Conservation (phyloP, 2,113 vertebrate genomes). For the Serranochromis macrocephalus region DNA sequence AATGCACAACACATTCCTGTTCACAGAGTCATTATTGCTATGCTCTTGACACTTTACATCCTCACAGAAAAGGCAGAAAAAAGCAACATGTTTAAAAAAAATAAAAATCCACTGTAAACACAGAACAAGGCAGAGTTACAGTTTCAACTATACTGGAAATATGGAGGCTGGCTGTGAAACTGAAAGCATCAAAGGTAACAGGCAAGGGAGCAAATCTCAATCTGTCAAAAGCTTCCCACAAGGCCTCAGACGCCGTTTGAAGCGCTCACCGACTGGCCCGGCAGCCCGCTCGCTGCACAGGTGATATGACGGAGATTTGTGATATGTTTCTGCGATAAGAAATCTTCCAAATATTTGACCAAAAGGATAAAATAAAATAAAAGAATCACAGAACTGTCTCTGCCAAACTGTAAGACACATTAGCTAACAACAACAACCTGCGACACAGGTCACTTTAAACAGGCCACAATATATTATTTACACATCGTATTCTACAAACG, state of each 20-base stretch:
- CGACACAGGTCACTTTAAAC: neutral
- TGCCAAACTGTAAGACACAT: constrained; percentile 3
- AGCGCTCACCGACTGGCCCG: neutral
- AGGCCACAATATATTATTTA: constrained; percentile 23
- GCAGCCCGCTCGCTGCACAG: neutral
- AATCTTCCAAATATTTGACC: neutral
- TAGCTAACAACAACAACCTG: constrained; percentile 3
- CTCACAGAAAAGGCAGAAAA: neutral
- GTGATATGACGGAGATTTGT: neutral
- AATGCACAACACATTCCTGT: neutral
- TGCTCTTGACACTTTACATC: constrained; percentile 7
- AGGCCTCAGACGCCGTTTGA: neutral
- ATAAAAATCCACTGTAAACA: constrained; percentile 7
- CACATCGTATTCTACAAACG: neutral
- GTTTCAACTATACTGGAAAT: neutral
- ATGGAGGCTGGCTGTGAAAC: neutral
- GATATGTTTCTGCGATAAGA: neutral
- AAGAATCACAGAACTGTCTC: neutral
- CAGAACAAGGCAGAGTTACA: constrained; percentile 30
- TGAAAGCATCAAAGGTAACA: neutral
- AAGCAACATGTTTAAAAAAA: neutral
- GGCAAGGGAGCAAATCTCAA: neutral
- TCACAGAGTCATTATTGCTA: constrained; percentile 20
- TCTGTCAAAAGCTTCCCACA: neutral
- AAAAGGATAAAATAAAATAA: neutral